These are phyloP conservation scores for Copsychus sechellarum DNA, from an alignment of 2,113 vertebrate genomes.

Conservation along the genomic window DNA sequence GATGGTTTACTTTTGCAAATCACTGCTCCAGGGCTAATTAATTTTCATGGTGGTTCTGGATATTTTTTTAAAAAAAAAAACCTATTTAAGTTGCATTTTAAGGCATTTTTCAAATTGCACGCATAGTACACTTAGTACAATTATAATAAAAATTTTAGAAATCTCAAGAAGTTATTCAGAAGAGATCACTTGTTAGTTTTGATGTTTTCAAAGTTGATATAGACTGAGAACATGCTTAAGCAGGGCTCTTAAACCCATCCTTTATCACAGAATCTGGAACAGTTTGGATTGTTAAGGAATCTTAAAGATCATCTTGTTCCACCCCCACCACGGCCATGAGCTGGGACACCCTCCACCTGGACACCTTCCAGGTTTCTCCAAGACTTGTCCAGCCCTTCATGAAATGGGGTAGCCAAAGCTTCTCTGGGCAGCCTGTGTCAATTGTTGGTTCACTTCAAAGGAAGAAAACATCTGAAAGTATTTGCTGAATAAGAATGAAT, in stretches of 20 bases:
- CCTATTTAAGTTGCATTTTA: not conserved
- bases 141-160: not conserved
- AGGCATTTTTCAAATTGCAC: not conserved
- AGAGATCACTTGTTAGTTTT: not conserved
- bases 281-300: not conserved
- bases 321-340: no score
- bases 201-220: not conserved
- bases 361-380: not conserved
- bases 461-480: not conserved
- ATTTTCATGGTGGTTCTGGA: not conserved
- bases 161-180: not conserved
- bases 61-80: not conserved
- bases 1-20: not conserved
- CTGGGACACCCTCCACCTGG: not conserved
- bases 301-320: not conserved
- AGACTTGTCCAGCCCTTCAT: not conserved
- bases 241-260: not conserved
- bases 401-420: not conserved
- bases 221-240: not conserved
- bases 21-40: not conserved
- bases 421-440: not conserved
- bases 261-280: not conserved
- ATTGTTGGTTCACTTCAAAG: not conserved
- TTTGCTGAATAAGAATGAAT: not conserved
- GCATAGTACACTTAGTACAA: not conserved